phyloP scores from a whole-genome alignment of 1,140 invertebrate genomes.

The Drosophila teissieri region DNA sequence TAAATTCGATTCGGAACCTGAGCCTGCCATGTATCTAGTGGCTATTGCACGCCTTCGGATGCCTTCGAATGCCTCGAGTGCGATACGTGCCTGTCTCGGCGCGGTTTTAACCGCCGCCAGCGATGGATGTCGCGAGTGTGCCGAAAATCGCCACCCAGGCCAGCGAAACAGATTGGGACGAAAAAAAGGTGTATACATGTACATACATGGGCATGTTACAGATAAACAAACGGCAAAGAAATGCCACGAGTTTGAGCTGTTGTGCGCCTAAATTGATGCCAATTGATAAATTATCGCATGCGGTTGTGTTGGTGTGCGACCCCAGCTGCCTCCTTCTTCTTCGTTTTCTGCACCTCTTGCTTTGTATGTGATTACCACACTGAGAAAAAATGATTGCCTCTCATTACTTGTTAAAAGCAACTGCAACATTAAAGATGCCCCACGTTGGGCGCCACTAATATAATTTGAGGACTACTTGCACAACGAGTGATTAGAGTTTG shows the following conservation, averaged over 20 bases:
- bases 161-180: slow-evolving; percentile 44
- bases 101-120: slow-evolving; percentile 53
- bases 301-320: slow-evolving; percentile 23
- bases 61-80: slow-evolving; percentile 9
- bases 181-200: neutral
- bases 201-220: slow-evolving; percentile 14
- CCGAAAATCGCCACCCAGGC: slow-evolving; percentile 36
- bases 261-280: slow-evolving; percentile 74
- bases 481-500: no score
- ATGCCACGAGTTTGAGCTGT: slow-evolving; percentile 53
- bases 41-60: slow-evolving; percentile 1
- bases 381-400: neutral
- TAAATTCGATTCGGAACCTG: slow-evolving; percentile 3
- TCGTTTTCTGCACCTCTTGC: slow-evolving; percentile 4
- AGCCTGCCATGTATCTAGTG: neutral
- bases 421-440: neutral
- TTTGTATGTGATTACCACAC: slow-evolving; percentile 27
- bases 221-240: slow-evolving; percentile 52
- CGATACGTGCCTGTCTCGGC: slow-evolving; percentile 49
- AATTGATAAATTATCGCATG: slow-evolving; percentile 81
- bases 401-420: no score
- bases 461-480: neutral
- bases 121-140: slow-evolving; percentile 29
- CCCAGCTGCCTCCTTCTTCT: slow-evolving; percentile 23
- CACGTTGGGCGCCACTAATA: neutral